Percentiles rank a stretch among this genome's conserved stretches.
phyloP scores from a whole-genome alignment of 2,113 vertebrate species.

The Ginglymostoma cirratum region DNA sequence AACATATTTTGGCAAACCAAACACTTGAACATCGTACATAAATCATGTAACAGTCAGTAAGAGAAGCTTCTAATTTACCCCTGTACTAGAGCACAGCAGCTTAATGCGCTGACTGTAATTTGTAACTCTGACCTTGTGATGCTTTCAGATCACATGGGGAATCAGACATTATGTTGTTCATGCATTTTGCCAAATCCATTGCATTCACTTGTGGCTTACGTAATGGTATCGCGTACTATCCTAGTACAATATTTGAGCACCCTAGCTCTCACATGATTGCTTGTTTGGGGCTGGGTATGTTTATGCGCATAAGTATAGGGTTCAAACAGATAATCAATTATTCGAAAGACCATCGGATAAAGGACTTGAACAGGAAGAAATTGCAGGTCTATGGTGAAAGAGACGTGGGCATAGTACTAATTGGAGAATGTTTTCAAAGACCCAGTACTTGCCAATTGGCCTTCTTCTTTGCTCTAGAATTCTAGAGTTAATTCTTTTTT shows the following conservation, averaged over 20 bases:
- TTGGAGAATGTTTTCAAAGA: not conserved
- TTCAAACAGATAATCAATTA: not conserved
- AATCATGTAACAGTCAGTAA: not conserved
- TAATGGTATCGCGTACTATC: not conserved
- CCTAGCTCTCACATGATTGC: not conserved
- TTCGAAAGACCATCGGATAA: not conserved
- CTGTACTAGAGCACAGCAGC: not conserved
- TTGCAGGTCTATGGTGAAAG: not conserved
- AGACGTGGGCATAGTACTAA: not conserved
- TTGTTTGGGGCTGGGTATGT: not conserved
- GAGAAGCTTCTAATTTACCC: not conserved
- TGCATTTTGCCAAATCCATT: not conserved
- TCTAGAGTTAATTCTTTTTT: not conserved
- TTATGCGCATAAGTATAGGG: not conserved
- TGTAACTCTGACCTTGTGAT: not conserved
- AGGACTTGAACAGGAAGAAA: not conserved
- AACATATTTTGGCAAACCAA: not conserved
- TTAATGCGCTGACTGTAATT: not conserved
- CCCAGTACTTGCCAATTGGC: not conserved
- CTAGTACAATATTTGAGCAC: not conserved
- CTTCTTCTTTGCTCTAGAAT: not conserved
- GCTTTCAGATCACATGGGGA: not conserved
- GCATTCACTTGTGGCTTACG: not conserved
- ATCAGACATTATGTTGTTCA: not conserved
- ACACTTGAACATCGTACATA: not conserved